Evolutionary conservation across 2,888 invertebrate species (phyloP).

Genomic region (Lysandra bellargus): DNA sequence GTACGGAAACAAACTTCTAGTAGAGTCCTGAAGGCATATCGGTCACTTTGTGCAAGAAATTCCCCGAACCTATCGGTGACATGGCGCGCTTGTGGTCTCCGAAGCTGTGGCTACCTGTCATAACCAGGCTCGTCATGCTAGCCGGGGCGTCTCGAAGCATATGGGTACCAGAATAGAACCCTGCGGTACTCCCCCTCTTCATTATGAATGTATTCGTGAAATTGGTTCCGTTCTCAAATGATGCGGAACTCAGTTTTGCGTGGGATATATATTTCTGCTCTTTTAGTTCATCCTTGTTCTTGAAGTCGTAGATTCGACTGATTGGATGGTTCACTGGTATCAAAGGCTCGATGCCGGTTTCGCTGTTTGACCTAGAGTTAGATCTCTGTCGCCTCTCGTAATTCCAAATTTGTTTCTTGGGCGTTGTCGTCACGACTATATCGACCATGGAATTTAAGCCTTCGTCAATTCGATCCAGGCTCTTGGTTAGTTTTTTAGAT

Average conservation of each 20-base stretch:
- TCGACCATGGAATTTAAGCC: slow-evolving; percentile 86
- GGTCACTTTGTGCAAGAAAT: slow-evolving; percentile 81
- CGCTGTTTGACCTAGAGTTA: slow-evolving; percentile 65
- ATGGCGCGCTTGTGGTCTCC: slow-evolving; percentile 70
- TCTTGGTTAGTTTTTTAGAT: slow-evolving; percentile 85
- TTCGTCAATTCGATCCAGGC: slow-evolving; percentile 88
- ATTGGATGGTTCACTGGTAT: slow-evolving; percentile 50
- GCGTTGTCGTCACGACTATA: slow-evolving; percentile 83
- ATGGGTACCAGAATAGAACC: slow-evolving; percentile 83
- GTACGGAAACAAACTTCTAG: slow-evolving; percentile 52
- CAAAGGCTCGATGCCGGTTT: slow-evolving; percentile 64
- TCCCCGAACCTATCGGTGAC: slow-evolving; percentile 64
- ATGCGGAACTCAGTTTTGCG: slow-evolving; percentile 52
- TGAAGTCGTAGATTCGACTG: slow-evolving; percentile 55
- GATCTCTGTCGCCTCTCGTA: slow-evolving; percentile 70
- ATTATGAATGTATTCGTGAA: slow-evolving; percentile 80
- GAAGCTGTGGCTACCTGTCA: slow-evolving; percentile 69
- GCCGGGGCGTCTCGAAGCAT: slow-evolving; percentile 72
- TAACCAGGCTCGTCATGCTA: slow-evolving; percentile 72
- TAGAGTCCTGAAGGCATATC: slow-evolving; percentile 88
- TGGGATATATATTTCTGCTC: slow-evolving; percentile 39
- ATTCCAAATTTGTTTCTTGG: slow-evolving; percentile 67
- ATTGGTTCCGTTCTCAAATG: slow-evolving; percentile 56
- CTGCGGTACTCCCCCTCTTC: slow-evolving; percentile 82
- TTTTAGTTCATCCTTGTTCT: slow-evolving; percentile 59